These are phyloP conservation scores for Myopa testacea DNA, from an alignment of 2,888 invertebrate genomes.

Conservation along the genomic window DNA sequence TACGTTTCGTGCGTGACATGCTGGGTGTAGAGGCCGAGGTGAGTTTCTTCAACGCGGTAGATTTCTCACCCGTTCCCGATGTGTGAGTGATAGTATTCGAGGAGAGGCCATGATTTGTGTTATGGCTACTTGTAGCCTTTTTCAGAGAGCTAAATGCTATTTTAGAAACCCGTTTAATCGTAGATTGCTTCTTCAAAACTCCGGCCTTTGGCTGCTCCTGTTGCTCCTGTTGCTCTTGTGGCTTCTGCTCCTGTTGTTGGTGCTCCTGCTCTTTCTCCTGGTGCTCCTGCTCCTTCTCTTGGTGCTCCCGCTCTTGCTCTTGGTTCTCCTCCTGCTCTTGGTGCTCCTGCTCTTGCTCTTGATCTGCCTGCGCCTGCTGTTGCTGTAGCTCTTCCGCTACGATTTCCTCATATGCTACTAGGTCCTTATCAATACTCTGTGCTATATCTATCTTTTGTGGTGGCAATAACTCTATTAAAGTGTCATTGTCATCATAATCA, in stretches of 20 bases:
- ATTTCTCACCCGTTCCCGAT: slow-evolving; percentile 23
- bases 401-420: neutral
- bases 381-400: slow-evolving; percentile 13
- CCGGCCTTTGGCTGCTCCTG: neutral
- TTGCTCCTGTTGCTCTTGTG: neutral
- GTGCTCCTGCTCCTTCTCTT: too few species aligned
- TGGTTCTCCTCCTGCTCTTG: too few species aligned
- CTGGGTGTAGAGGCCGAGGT: slow-evolving; percentile 10
- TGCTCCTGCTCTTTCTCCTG: too few species aligned
- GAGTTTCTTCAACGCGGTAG: slow-evolving; percentile 18
- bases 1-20: slow-evolving; percentile 42
- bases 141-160: slow-evolving; percentile 5
- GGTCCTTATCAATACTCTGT: neutral
- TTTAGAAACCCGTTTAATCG: slow-evolving; percentile 12
- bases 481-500: too few species aligned
- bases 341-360: too few species aligned
- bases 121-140: slow-evolving; percentile 10
- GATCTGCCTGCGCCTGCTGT: neutral
- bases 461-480: neutral
- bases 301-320: too few species aligned
- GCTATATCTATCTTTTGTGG: neutral
- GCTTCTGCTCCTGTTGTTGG: neutral
- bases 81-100: slow-evolving; percentile 25
- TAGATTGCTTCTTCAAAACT: neutral
- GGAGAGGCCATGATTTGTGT: neutral